phyloP scores from a whole-genome alignment of 2,888 invertebrate species.

The Acleris laterana region DNA sequence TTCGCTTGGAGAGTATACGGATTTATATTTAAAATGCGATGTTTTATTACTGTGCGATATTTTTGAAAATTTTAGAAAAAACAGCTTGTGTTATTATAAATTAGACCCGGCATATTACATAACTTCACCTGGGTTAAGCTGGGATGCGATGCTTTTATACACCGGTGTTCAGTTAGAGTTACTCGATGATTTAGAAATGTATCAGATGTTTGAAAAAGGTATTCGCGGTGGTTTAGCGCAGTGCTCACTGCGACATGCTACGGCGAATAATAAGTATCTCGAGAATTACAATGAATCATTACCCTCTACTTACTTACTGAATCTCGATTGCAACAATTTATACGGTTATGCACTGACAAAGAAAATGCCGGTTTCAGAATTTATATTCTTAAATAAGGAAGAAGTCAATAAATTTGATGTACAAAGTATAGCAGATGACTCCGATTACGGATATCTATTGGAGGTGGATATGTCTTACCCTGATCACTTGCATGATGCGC shows the following conservation, averaged over 20 bases:
- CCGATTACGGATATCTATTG: conserved; percentile 41
- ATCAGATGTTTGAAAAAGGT: too few species aligned
- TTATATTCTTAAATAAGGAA: conserved; percentile 33
- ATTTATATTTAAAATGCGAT: conserved; percentile 45
- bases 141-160: too few species aligned
- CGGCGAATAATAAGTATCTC: too few species aligned
- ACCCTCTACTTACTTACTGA: too few species aligned
- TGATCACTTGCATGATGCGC: conserved; percentile 43
- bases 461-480: conserved; percentile 53
- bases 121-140: conserved; percentile 41
- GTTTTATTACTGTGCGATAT: conserved; percentile 45
- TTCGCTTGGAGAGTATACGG: conserved; percentile 42
- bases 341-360: too few species aligned
- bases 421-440: conserved; percentile 31
- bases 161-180: too few species aligned
- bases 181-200: too few species aligned
- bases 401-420: neutral
- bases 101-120: conserved; percentile 46
- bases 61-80: conserved; percentile 47
- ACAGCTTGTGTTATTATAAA: conserved; percentile 41
- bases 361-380: too few species aligned
- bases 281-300: too few species aligned
- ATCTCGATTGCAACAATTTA: too few species aligned
- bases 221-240: too few species aligned
- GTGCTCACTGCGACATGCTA: too few species aligned